Base-by-base conservation (phyloP, 2,113 vertebrate genomes). In the Axis porcinus region DNA sequence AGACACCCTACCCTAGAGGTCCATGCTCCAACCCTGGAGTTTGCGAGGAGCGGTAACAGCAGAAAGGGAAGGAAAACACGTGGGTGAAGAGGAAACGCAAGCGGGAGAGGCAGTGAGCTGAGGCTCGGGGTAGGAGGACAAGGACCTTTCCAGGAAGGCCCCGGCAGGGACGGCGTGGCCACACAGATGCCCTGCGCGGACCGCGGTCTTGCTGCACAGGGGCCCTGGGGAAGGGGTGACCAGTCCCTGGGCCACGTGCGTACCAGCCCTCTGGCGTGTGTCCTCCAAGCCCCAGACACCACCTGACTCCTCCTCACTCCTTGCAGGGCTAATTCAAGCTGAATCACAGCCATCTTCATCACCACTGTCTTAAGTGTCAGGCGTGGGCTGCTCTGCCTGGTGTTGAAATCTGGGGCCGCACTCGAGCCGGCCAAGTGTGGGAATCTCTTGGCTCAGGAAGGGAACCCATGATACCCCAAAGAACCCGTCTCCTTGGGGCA, bases 221-320 rank as follows among this genome's bases (percentile, higher is more conserved):
- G 47, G 7, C 60, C 74, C 11, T 0, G 1, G 57, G 21, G 36
- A 55, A 0, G 30, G 28, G 33, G 33, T 15, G 7, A 11, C 0
- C 5, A 7, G 11, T 30, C 54, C 36, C 58, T 2, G 15, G 40
- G 2, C 47, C 40, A 52, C 0, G 0, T 2, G 12, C 2, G 1
- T 0, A 2, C 27, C 7, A 1, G 2, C 17, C 25, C 15, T 7
- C 1, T 16, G 57, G 0, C 0, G 27, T 1, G 27, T 12, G 54
- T 30, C 8, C 60, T 28, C 79, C 3, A 2, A 0, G 5, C 19
- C 19, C n/a, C 0, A 14, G 23, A n/a, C 10, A 27, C n/a, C 79
- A 2, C 0, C 7, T 0, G 54, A 19, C 1, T n/a, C 30, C 70
- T 36, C 27, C 21, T 25, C 6, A 0, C 14, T n/a, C 8, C 54